Evolutionary conservation across 2,797 vertebrate species (phyloP).

Genomic region (Carduelis carduelis): DNA sequence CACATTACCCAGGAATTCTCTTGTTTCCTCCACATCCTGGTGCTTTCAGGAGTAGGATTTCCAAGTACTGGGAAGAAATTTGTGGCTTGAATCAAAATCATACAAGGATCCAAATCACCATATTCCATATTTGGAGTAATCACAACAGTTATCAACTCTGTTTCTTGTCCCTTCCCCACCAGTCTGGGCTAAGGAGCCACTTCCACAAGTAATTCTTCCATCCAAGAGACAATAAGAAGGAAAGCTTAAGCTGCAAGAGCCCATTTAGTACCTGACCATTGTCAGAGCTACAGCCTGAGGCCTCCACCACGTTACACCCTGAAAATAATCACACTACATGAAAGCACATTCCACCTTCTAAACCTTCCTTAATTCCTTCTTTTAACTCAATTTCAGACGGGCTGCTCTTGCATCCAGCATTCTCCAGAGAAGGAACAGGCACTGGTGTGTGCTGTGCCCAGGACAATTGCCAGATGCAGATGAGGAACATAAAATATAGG

Average conservation of each 20-base stretch:
- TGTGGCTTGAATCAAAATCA: not conserved
- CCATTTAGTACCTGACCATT: accelerated
- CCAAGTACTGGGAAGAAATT: accelerated
- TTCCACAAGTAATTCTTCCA: not conserved
- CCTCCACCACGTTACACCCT: not conserved
- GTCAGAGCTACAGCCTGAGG: not conserved
- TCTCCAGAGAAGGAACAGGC: not conserved
- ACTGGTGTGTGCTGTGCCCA: accelerated
- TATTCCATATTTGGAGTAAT: not conserved
- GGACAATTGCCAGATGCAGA: not conserved
- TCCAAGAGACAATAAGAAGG: not conserved
- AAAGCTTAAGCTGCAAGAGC: not conserved
- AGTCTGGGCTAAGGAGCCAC: not conserved
- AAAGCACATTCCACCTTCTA: not conserved
- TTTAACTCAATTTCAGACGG: not conserved
- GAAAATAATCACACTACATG: not conserved
- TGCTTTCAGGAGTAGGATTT: not conserved
- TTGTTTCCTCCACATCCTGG: not conserved
- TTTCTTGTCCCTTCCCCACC: not conserved
- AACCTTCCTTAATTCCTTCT: not conserved
- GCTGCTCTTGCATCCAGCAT: not conserved
- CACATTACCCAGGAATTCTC: not conserved
- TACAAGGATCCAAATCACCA: not conserved
- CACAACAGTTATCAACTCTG: not conserved
- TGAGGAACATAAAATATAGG: not conserved